A percentile compares a stretch with the other conserved stretches of the same genome.
Conservation (phyloP, 1,140 invertebrate genomes). For the Drosophila prosaltans region DNA sequence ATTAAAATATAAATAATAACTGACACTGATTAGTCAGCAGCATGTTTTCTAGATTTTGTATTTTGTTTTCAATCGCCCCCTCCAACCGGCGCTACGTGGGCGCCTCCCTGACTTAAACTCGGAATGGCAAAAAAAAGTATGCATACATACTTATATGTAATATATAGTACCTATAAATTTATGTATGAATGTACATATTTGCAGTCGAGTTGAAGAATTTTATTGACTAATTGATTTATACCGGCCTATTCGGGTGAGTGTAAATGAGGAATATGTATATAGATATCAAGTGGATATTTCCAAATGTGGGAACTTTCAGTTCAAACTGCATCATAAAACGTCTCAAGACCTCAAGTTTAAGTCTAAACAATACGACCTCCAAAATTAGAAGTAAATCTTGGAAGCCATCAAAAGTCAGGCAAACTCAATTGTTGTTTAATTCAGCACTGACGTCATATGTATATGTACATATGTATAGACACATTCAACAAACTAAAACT, state of each 20-base stretch:
- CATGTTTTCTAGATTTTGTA: slow-evolving; percentile 40
- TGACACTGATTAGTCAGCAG: slow-evolving; percentile 65
- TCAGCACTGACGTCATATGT: slow-evolving; percentile 62
- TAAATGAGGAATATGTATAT: slow-evolving; percentile 27
- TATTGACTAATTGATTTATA: slow-evolving; percentile 74
- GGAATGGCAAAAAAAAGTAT: neutral
- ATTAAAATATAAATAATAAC: slow-evolving; percentile 55
- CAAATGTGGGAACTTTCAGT: slow-evolving; percentile 34
- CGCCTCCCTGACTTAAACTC: slow-evolving; percentile 37
- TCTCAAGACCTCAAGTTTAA: slow-evolving; percentile 28
- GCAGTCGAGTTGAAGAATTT: slow-evolving; percentile 30
- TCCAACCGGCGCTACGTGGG: slow-evolving; percentile 59
- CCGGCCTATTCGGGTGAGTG: slow-evolving; percentile 65
- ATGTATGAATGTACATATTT: slow-evolving; percentile 17
- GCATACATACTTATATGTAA: slow-evolving; percentile 16
- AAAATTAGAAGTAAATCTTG: slow-evolving; percentile 42
- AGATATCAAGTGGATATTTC: slow-evolving; percentile 42
- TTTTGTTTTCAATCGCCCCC: slow-evolving; percentile 32
- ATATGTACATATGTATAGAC: slow-evolving; percentile 34
- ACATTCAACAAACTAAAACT: slow-evolving; percentile 36
- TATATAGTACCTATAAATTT: no score
- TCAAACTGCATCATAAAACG: slow-evolving; percentile 27
- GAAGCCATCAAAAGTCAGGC: slow-evolving; percentile 40
- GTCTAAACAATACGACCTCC: slow-evolving; percentile 61
- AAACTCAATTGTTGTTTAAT: slow-evolving; percentile 72